Evolutionary conservation across 2,888 invertebrate genomes (phyloP).

Genomic region (Pimpla rufipes): DNA sequence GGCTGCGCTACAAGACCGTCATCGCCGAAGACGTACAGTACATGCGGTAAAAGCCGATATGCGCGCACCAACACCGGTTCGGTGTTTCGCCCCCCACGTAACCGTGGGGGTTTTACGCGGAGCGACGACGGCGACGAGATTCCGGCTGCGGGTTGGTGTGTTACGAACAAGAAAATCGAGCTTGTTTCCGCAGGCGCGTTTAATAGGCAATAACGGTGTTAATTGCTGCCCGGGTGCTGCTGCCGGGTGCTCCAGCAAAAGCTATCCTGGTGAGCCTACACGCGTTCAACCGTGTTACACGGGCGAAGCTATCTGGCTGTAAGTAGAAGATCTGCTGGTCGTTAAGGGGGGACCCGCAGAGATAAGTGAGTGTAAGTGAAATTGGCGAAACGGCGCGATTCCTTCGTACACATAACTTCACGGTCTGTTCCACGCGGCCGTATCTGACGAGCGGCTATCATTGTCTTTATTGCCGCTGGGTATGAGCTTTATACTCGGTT

Average conservation of each 20-base stretch:
- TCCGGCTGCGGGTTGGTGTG: neutral
- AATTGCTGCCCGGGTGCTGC: conserved; percentile 33
- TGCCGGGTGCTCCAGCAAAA: conserved; percentile 21
- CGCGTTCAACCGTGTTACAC: conserved; percentile 9
- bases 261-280: neutral
- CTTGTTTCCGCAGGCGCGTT: conserved; percentile 36
- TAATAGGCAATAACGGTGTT: conserved; percentile 51
- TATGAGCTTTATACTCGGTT: too few species aligned
- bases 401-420: conserved; percentile 1
- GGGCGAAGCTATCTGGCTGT: conserved; percentile 3
- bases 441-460: conserved; percentile 12
- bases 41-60: conserved; percentile 1
- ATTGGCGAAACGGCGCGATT: conserved; percentile 37
- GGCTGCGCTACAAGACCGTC: neutral
- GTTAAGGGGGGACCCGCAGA: conserved; percentile 14
- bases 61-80: neutral
- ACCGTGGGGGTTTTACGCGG: neutral
- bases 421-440: neutral
- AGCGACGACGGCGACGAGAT: neutral
- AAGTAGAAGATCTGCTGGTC: conserved; percentile 38
- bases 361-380: conserved; percentile 26
- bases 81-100: neutral
- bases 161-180: conserved; percentile 48
- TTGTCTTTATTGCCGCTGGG: neutral
- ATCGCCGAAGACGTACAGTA: conserved; percentile 1